Percentiles rank a stretch among this genome's conserved stretches.
Evolutionary conservation across 2,888 invertebrate species (phyloP).

Genomic region (Didymodactylos carnosus): DNA sequence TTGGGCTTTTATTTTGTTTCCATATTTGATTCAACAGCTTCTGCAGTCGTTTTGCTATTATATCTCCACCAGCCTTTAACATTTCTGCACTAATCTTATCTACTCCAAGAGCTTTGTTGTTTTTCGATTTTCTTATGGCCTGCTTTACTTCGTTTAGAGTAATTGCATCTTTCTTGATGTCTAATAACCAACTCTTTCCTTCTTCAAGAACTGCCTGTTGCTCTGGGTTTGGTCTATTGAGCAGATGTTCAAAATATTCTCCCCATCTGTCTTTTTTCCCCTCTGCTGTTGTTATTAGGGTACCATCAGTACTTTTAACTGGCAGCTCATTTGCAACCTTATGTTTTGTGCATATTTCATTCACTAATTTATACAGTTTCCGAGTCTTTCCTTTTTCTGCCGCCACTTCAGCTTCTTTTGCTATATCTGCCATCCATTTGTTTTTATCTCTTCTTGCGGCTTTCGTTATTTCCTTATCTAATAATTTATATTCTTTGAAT

Average conservation of each 20-base stretch:
- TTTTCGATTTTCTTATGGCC: background rate
- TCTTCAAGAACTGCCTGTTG: too few species aligned
- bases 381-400: background rate
- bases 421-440: background rate
- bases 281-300: background rate
- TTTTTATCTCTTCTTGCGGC: background rate
- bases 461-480: background rate
- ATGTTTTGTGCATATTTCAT: background rate
- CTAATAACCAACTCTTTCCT: too few species aligned
- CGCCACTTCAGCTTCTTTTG: background rate
- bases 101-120: background rate
- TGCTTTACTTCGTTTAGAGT: background rate
- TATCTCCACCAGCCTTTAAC: background rate
- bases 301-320: background rate
- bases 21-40: background rate
- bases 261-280: too few species aligned
- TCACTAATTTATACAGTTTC: background rate
- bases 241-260: too few species aligned
- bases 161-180: background rate
- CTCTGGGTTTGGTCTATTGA: too few species aligned
- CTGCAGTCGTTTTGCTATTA: too few species aligned
- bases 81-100: background rate
- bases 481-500: too few species aligned
- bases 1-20: background rate
- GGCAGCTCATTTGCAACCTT: background rate